Conservation (phyloP, 1,140 invertebrate species). For the Brachionus plicatilis region DNA sequence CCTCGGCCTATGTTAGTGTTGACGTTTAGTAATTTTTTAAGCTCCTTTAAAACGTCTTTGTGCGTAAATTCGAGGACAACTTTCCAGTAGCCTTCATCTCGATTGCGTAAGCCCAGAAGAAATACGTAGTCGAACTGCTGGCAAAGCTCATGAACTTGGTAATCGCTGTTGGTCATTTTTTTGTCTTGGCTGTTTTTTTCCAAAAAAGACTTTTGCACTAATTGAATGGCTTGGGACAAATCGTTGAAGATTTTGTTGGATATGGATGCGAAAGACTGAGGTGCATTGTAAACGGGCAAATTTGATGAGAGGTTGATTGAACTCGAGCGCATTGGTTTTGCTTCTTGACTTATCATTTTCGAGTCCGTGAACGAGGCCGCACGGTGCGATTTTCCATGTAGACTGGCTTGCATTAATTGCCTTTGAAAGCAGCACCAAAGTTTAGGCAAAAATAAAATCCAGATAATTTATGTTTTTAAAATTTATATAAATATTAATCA, state of each 20-base stretch:
- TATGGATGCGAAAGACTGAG: not conserved
- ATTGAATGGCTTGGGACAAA: conserved; percentile 25
- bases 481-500: not conserved
- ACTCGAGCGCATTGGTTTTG: not conserved
- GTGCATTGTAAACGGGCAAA: not conserved
- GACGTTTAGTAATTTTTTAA: conserved; percentile 47
- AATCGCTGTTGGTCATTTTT: conserved; percentile 45
- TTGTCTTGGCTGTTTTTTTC: not conserved
- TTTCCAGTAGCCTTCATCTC: conserved; percentile 58
- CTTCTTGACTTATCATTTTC: not conserved
- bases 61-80: conserved; percentile 60
- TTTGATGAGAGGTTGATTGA: not conserved
- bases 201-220: conserved; percentile 25
- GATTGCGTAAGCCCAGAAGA: conserved; percentile 44
- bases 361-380: not conserved
- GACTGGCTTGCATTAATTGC: not conserved
- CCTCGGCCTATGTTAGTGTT: conserved; percentile 50
- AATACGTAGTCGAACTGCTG: conserved; percentile 50
- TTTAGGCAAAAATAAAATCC: not conserved
- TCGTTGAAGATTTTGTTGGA: not conserved
- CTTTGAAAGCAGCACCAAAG: not conserved
- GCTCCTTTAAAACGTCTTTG: conserved; percentile 55
- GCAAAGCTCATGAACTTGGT: conserved; percentile 47
- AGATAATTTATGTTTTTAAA: conserved; percentile 14
- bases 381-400: not conserved